Base-by-base conservation (phyloP, 2,888 invertebrate genomes). In the Scaptomyza reducta region DNA sequence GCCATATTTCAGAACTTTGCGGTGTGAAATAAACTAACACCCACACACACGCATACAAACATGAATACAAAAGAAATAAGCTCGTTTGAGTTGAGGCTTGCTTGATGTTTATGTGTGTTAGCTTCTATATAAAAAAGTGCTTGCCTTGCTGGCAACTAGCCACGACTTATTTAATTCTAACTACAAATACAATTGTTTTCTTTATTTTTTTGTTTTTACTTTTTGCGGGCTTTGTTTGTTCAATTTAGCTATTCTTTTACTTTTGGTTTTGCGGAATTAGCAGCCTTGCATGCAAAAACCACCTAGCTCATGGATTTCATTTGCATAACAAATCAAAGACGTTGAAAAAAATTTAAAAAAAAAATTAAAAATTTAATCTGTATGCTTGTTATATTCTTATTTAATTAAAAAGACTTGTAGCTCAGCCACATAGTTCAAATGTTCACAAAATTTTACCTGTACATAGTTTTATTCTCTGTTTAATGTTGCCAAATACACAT, bases 1-100 rank as follows among this genome's bases (percentile, higher is more conserved):
- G 73, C 68, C 69, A 75, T 77, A 74, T 80, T 79, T 82, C 76
- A 79, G 76, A 88, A 84, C 84, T 88, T 86, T 74, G 70, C 86
- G 87, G 84, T 84, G 84, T 83, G 76, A 84, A 84, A 70, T 82
- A 68, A 69, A 84, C 70, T 76, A 73, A 51, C 47, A 35, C 14
- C 16, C 46, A 53, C 33, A 27, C 45, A 54, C 42, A 38, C 25
- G 27, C 40, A 56, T 27, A 33, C 45, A 54, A 22, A 31, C 11
- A 29, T 45, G 41, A 38, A 53, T 46, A 47, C 44, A n/a, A 40
- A 18, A 29, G 40, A 38, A 41, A 46, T 46, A 11, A 61, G 74
- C 55, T 42, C 46, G 56, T 71, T 75, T 68, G 66, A 61, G 62
- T 74, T 62, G 58, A 50, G 58, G 18, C 54, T 57, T 29, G 51